Evolutionary conservation across 2,797 vertebrate species (phyloP).

Genomic region (Pangasius krempfi): DNA sequence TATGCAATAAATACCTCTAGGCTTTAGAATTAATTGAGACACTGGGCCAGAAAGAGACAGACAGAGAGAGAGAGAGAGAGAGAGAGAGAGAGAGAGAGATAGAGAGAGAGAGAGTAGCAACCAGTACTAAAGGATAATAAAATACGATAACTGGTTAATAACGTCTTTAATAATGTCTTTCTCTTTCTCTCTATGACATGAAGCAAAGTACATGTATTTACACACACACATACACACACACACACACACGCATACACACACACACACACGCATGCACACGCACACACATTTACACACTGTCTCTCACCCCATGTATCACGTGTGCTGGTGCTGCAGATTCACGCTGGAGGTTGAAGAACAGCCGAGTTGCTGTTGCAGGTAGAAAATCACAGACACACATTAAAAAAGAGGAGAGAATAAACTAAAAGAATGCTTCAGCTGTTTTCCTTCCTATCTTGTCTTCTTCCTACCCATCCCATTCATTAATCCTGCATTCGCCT

Average conservation of each 20-base stretch:
- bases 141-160: background rate
- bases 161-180: background rate
- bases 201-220: background rate
- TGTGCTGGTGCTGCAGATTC: constrained; percentile 39
- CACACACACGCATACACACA: background rate
- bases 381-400: background rate
- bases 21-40: background rate
- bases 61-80: constrained; percentile 19
- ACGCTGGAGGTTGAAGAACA: constrained; percentile 33
- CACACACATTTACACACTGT: constrained; percentile 4
- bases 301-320: constrained; percentile 54
- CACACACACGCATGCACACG: constrained; percentile 40
- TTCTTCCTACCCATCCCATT: constrained; percentile 57
- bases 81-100: constrained; percentile 18
- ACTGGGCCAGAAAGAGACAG: background rate
- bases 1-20: background rate
- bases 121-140: background rate
- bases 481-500: constrained; percentile 51
- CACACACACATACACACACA: constrained; percentile 39
- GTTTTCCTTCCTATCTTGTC: constrained; percentile 45
- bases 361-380: constrained; percentile 51
- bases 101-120: constrained; percentile 26
- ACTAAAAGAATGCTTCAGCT: constrained; percentile 67
- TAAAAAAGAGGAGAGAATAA: constrained; percentile 55
- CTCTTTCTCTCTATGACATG: background rate